A percentile compares a stretch with the other conserved stretches of the same genome.
Evolutionary conservation across 2,113 vertebrate genomes (phyloP).

Genomic region (Aspidoscelis tigris): DNA sequence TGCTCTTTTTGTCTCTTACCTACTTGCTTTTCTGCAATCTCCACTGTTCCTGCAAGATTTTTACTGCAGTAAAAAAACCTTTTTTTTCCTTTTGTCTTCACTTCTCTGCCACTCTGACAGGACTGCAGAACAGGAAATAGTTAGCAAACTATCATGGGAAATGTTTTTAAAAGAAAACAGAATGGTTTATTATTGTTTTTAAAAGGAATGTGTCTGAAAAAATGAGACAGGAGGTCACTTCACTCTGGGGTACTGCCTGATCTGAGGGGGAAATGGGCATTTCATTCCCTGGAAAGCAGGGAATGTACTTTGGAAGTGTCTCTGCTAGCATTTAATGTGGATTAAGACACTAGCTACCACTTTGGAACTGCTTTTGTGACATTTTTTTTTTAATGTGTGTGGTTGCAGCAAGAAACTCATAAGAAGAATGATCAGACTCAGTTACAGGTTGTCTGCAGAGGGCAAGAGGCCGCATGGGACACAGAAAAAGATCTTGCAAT

Average conservation of each 20-base stretch:
- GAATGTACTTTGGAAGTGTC: too few relatives aligned
- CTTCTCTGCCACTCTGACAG: slow-evolving; percentile 49
- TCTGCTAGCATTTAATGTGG: too few relatives aligned
- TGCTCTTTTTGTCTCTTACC: neutral
- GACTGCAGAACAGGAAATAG: slow-evolving; percentile 62
- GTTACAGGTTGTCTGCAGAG: too few relatives aligned
- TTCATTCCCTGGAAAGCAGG: neutral
- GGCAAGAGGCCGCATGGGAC: too few relatives aligned
- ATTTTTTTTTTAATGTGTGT: too few relatives aligned
- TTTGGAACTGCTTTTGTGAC: too few relatives aligned
- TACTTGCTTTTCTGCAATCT: neutral
- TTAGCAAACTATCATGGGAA: slow-evolving; percentile 59
- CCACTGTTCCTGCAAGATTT: neutral
- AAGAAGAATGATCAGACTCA: neutral
- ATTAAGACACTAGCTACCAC: too few relatives aligned
- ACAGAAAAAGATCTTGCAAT: too few relatives aligned
- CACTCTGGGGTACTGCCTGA: slow-evolving; percentile 37
- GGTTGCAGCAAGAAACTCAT: neutral
- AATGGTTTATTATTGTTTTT: slow-evolving; percentile 80
- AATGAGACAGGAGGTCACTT: slow-evolving; percentile 69
- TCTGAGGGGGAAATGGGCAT: slow-evolving; percentile 44
- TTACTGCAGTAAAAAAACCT: neutral
- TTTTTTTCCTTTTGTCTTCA: neutral
- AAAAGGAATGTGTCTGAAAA: slow-evolving; percentile 75
- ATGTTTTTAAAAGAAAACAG: slow-evolving; percentile 39